phyloP scores from a whole-genome alignment of 2,888 invertebrate species.

The Conus canariensis region DNA sequence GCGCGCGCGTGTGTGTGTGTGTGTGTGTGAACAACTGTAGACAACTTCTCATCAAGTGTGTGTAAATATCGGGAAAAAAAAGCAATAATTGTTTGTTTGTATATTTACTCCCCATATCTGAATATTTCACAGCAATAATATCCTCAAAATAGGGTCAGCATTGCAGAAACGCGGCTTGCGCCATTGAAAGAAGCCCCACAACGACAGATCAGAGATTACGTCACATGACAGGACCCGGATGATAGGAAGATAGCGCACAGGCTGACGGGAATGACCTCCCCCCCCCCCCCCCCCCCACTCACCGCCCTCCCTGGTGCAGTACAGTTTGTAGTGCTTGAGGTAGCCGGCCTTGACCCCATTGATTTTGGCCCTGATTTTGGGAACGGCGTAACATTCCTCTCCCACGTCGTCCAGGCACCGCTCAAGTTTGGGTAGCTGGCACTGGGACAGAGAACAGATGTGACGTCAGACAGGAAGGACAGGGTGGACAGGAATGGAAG shows the following conservation, averaged over 20 bases:
- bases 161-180: too few species aligned
- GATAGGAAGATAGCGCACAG: neutral
- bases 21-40: too few species aligned
- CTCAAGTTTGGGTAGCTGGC: neutral
- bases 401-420: neutral
- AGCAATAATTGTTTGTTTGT: too few species aligned
- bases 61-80: too few species aligned
- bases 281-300: too few species aligned
- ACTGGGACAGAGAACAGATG: neutral
- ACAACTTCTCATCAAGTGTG: too few species aligned
- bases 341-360: neutral
- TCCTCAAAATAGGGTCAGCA: too few species aligned
- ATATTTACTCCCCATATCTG: too few species aligned
- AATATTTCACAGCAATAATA: neutral
- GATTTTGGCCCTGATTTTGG: neutral
- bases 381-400: neutral
- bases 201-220: too few species aligned
- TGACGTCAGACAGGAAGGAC: neutral
- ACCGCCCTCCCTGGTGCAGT: neutral
- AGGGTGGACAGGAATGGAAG: neutral
- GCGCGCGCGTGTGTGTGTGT: too few species aligned
- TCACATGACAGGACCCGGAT: neutral
- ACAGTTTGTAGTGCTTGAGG: neutral
- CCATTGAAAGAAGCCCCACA: too few species aligned
- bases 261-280: neutral